Base-by-base conservation (phyloP, 2,888 invertebrate genomes). In the Xanthia togata region DNA sequence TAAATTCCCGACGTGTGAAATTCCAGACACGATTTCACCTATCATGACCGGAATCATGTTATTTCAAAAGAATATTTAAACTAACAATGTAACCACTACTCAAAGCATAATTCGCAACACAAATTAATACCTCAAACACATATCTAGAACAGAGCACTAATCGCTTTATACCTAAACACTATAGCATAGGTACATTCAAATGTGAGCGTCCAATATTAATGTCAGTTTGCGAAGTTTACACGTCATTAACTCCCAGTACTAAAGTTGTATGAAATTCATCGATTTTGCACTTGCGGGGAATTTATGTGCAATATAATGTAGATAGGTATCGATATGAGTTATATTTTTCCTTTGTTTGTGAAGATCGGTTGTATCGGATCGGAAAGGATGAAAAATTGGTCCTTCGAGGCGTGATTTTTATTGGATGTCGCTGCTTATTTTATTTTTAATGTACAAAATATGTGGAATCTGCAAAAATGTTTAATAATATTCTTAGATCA, bases 141-240 rank as follows among this genome's bases (percentile, higher is more conserved):
- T 12, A 63, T 41, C 71, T 63, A 59, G 62, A 71, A 83, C 69
- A 77, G 38, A 63, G 4, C 20, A 65, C 71, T 83, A 70, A 83
- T 70, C 83, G 65, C 71, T 62, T 41, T 31, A 44, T 20, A 79
- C 35, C 31, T 41, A 70, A 6, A 41, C 0, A 26, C 38, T 75
- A 53, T 26, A 67, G 44, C 63, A 57, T 60, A 23, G 50, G 35
- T 68, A 70, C n/a, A 55, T 63, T 55, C 55, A 76, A 73, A 79
- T 75, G 75, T 72, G 71, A 81, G 38, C 76, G 70, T 81, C 69
- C 82, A 80, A 89, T 90, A 89, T 91, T 91, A 91, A 91, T 92
- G 89, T 90, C 89, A 92, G 89, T 90, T 90, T 78, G 87, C 89
- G 86, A 92, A 91, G 90, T 92, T 92, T 89, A 89, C 90, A 90